Evolutionary conservation across 2,888 invertebrate genomes (phyloP).

Genomic region (Acleris emargana): DNA sequence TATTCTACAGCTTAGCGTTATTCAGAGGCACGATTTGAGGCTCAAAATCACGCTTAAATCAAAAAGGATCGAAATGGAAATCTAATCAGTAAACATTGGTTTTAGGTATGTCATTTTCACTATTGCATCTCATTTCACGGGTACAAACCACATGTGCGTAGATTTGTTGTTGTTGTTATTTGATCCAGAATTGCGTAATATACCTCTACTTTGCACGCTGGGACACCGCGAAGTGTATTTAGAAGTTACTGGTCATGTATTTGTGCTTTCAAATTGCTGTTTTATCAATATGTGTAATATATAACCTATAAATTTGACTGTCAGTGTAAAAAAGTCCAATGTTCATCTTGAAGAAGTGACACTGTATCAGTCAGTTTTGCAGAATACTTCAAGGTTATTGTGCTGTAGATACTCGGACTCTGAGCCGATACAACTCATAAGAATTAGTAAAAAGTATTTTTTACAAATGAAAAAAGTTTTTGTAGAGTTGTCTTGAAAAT

Average conservation of each 20-base stretch:
- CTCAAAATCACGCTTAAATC: conserved; percentile 70
- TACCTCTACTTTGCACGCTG: conserved; percentile 58
- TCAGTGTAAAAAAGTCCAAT: conserved; percentile 65
- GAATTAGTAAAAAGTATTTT: neutral
- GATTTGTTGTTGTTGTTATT: conserved; percentile 76
- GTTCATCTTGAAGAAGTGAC: conserved; percentile 63
- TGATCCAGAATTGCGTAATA: conserved; percentile 65
- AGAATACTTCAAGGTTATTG: conserved; percentile 63
- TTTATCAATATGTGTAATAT: conserved; percentile 48
- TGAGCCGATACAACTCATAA: conserved; percentile 36
- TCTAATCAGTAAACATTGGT: conserved; percentile 63
- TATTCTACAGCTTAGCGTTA: conserved; percentile 73
- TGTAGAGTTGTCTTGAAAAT: conserved; percentile 13
- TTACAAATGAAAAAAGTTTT: neutral
- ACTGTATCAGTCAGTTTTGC: conserved; percentile 56
- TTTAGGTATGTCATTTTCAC: conserved; percentile 77
- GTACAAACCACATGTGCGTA: conserved; percentile 79
- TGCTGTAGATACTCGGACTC: conserved; percentile 42
- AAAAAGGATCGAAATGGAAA: conserved; percentile 64
- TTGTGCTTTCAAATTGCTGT: conserved; percentile 46
- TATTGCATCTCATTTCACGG: conserved; percentile 75
- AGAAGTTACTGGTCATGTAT: conserved; percentile 47
- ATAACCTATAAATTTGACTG: conserved; percentile 80
- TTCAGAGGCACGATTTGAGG: conserved; percentile 63
- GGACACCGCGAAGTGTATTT: conserved; percentile 49